Evolutionary conservation across 2,113 vertebrate species (phyloP).

Genomic region (Aix galericulata): DNA sequence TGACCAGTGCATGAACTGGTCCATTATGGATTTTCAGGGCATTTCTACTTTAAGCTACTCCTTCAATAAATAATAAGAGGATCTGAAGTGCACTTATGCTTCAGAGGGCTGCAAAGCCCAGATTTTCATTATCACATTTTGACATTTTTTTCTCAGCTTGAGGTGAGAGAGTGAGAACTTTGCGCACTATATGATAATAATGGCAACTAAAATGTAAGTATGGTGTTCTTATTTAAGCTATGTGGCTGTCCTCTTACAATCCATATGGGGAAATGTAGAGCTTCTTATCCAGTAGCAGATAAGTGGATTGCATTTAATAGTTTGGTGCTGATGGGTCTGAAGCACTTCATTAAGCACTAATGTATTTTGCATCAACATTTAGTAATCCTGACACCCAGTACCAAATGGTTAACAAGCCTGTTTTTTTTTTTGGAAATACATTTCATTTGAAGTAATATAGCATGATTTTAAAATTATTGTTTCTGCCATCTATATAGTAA

Average conservation of each 20-base stretch:
- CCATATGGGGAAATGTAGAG: not conserved
- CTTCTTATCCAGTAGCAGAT: constrained; percentile 13
- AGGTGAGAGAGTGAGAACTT: constrained; percentile 41
- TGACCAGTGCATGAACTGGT: not conserved
- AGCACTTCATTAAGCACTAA: constrained; percentile 38
- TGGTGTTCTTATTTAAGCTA: not conserved
- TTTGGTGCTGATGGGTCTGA: constrained; percentile 33
- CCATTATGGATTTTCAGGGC: constrained; percentile 31
- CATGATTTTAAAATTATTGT: not conserved
- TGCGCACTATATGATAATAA: not conserved
- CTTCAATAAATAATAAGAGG: constrained; percentile 51
- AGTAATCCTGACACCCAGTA: not conserved
- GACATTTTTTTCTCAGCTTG: constrained; percentile 1
- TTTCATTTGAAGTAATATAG: not conserved
- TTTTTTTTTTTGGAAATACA: not conserved
- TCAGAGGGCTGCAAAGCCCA: constrained; percentile 15
- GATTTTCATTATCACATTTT: constrained; percentile 37
- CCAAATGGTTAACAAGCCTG: constrained; percentile 13
- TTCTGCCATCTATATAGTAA: not conserved
- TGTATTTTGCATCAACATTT: constrained; percentile 26
- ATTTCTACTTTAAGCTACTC: constrained; percentile 31
- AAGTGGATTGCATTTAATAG: constrained; percentile 35
- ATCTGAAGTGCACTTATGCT: constrained; percentile 26
- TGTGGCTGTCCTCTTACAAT: not conserved
- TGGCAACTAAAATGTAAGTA: not conserved